Evolutionary conservation across 2,797 vertebrate species (phyloP).

Genomic region (Argyrosomus regius): DNA sequence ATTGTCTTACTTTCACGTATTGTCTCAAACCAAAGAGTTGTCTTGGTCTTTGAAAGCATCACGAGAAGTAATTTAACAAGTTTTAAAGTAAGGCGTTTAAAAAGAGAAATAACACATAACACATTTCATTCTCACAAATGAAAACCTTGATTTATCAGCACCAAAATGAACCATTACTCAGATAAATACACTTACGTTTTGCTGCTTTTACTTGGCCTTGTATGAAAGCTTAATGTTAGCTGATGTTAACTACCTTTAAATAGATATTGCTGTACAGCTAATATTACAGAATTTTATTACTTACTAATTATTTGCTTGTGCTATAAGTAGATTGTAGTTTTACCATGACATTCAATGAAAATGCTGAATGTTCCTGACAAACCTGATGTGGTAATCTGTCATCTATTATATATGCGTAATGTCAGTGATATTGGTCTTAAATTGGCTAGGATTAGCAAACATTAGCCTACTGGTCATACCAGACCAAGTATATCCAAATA

Average conservation of each 20-base stretch:
- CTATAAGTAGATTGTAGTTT: not conserved
- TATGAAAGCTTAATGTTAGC: not conserved
- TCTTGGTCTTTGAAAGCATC: conserved; percentile 8
- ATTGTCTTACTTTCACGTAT: not conserved
- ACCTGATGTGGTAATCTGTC: not conserved
- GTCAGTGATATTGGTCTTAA: not conserved
- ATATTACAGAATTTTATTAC: not conserved
- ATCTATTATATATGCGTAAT: not conserved
- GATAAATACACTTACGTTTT: not conserved
- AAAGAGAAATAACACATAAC: not conserved
- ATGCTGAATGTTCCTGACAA: not conserved
- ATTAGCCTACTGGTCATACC: not conserved
- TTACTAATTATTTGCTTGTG: not conserved
- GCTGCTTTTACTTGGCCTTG: not conserved
- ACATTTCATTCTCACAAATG: not conserved
- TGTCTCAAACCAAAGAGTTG: not conserved
- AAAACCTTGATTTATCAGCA: not conserved
- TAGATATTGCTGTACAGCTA: not conserved
- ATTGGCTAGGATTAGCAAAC: not conserved
- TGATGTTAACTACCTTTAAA: not conserved
- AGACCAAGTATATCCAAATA: not conserved
- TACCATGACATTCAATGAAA: not conserved
- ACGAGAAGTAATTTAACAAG: not conserved
- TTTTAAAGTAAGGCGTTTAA: not conserved
- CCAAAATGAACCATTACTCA: not conserved